Percentiles rank a stretch among this genome's conserved stretches.
Conservation (phyloP, 2,888 invertebrate genomes). For the Dorcus parallelipipedus region DNA sequence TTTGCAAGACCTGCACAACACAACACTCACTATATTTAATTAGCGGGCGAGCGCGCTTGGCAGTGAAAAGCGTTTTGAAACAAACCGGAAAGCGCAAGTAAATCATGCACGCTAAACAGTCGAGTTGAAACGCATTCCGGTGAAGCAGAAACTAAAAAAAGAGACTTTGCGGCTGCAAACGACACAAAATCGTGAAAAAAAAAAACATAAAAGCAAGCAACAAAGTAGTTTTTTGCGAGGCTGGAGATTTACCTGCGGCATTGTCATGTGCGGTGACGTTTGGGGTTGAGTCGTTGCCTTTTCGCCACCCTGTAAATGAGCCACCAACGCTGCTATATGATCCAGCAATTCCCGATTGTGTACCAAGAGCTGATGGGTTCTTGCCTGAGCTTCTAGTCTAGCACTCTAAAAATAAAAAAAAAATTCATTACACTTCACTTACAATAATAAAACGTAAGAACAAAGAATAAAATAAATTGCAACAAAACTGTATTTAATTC, state of each 20-base stretch:
- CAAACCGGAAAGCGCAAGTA: neutral
- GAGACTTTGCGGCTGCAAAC: too few relatives aligned
- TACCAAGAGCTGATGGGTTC: slow-evolving; percentile 89
- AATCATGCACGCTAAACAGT: too few relatives aligned
- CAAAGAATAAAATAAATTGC: too few relatives aligned
- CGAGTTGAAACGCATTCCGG: too few relatives aligned
- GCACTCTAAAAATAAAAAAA: slow-evolving; percentile 36
- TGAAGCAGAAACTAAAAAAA: too few relatives aligned
- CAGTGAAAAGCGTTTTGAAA: neutral
- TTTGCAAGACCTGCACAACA: slow-evolving; percentile 45
- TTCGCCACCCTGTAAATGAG: slow-evolving; percentile 85
- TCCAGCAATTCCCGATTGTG: slow-evolving; percentile 94
- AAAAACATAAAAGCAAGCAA: neutral
- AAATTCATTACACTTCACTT: too few relatives aligned
- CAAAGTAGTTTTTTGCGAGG: neutral
- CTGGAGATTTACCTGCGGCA: slow-evolving; percentile 61
- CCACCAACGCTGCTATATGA: slow-evolving; percentile 88
- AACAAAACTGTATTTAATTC: too few relatives aligned
- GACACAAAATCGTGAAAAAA: slow-evolving; percentile 2
- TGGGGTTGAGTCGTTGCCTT: slow-evolving; percentile 53
- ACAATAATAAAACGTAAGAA: too few relatives aligned
- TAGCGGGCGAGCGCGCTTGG: neutral
- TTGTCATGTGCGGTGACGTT: slow-evolving; percentile 58
- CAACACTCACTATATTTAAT: slow-evolving; percentile 25
- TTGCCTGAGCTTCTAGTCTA: slow-evolving; percentile 59